Base-by-base conservation (phyloP, 2,113 vertebrate genomes). In the Elaphurus davidianus region DNA sequence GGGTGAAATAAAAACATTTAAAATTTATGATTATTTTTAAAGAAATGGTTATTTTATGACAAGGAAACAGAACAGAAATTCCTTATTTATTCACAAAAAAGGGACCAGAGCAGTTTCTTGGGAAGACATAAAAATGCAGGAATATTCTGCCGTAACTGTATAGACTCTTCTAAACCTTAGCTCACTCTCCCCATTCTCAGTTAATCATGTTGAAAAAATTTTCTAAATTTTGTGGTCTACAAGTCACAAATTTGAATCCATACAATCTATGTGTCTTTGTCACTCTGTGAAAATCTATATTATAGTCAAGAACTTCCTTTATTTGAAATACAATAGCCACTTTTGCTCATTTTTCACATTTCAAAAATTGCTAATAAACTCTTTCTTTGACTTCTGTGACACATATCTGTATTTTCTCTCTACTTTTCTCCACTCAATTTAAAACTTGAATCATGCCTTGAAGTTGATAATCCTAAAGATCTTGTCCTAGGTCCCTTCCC, bases 401-500 rank as follows among this genome's bases (percentile, higher is more conserved):
- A 55, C 2, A 45, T 45, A 7, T 14, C 10, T 33, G 33, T 50
- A 79, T 45, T 82, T 60, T 27, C 27, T 25, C 81, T 4, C 50
- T 59, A 54, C 5, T 28, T 71, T 91, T 52, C 36, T 89, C n/a
- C 30, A 23, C 9, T 47, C 71, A 57, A 30, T 52, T 64, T 96
- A 36, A 74, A 62, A 78, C 17, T 36, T 15, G n/a, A 89, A 17
- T 64, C 9, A 67, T 91, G 13, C 12, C 40, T 87, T 47, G 54
- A 83, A 57, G 21, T 52, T 40, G 14, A 33, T 59, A 25, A 45
- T 21, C 43, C 13, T 50, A 74, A 45, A 43, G 5, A 36, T 17
- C 9, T 79, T 88, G 3, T 28, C 11, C 28, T n/a, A 27, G 0
- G 1, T 4, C 0, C 4, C 4, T 50, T 50, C 52, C 82, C 74